These are phyloP conservation scores for Epinotia bilunana DNA, from an alignment of 2,888 invertebrate species.

Conservation along the genomic window DNA sequence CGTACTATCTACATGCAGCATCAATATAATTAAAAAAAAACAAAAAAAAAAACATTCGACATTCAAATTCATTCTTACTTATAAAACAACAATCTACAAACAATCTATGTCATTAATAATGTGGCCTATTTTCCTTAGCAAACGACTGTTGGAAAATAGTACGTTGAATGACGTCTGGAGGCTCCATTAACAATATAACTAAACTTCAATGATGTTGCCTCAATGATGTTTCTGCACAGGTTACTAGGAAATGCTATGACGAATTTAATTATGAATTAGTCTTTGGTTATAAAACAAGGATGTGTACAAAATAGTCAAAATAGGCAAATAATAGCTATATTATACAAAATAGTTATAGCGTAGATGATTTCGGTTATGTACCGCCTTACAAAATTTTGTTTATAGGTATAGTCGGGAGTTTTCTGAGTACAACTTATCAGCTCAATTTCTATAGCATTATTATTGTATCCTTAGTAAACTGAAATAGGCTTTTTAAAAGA, in stretches of 20 bases:
- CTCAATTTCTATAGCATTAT: no score
- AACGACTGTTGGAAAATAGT: background rate
- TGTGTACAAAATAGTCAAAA: background rate
- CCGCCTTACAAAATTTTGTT: no score
- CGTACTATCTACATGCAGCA: no score
- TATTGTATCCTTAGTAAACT: background rate
- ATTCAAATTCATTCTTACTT: no score
- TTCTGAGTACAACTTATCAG: no score
- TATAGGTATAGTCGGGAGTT: no score
- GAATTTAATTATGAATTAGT: background rate
- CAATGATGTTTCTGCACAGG: no score
- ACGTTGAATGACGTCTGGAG: constrained; percentile 4
- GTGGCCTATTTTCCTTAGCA: constrained; percentile 6
- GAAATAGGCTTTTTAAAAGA: background rate
- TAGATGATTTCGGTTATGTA: background rate
- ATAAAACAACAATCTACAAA: no score
- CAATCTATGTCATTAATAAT: background rate
- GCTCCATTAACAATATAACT: background rate
- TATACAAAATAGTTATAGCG: background rate
- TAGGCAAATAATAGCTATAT: no score
- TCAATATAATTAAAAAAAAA: no score
- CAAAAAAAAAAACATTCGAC: no score
- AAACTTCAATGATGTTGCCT: background rate
- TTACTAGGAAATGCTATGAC: background rate
- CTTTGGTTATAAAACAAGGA: background rate